Base-by-base conservation (phyloP, 2,797 vertebrate species). In the Microtus agrestis region DNA sequence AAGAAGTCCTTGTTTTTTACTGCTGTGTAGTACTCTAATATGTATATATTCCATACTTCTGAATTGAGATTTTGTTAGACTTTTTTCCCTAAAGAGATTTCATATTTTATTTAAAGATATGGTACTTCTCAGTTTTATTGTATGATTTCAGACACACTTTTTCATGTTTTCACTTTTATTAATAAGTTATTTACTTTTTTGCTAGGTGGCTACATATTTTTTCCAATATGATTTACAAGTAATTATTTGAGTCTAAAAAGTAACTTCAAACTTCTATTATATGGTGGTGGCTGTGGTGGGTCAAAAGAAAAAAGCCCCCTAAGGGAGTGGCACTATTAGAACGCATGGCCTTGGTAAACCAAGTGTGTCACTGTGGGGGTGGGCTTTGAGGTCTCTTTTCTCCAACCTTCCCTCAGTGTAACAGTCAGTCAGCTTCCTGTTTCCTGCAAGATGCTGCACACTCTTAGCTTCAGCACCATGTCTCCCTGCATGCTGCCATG, bases 261-360 rank as follows among this genome's bases (percentile, higher is more conserved):
- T 88, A 95, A 91, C 79, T 87, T 46, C 4, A 10, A 25, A 88
- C 69, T 89, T 94, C 29, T 88, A 71, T 82, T 54, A 91, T n/a
- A 89, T 59, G 51, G 78, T 80, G 12, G 21, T n/a, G 14, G 14
- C 31, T 67, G 6, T 34, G 65, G 31, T 67, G 14, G 31, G 6
- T 67, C 31, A 2, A 67, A 67, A 67, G 65, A 67, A 67, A 67
- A 34, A 34, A 6, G 65, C 31, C 31, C 31, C 14, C 34, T 17
- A n/a, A 69, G 34, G 4, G 67, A 69, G 31, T 69, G 61, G 25
- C 67, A 69, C 67, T 69, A 19, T 15, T n/a, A n/a, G 61, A 27
- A 63, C 25, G 2, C 10, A 27, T 63, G 61, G 61, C 61, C 61
- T 63, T 63, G 25, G 23, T 11, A 25, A 27, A 63, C 2, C 25